Percentiles rank a stretch among this genome's conserved stretches.
phyloP scores from a whole-genome alignment of 2,797 vertebrate genomes.

The Bradypodion pumilum region DNA sequence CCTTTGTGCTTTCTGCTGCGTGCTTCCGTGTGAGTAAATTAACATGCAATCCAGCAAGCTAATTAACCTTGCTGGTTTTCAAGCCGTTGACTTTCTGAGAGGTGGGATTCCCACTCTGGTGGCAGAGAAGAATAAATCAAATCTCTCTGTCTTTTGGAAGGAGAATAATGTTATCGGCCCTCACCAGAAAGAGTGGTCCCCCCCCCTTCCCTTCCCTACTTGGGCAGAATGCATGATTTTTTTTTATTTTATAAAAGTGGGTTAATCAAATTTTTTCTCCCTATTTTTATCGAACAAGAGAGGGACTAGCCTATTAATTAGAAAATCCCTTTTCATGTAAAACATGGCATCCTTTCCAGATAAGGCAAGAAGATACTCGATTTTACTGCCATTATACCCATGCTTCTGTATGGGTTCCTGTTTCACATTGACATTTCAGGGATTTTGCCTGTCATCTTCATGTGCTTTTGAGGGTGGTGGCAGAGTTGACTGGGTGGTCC shows the following conservation, averaged over 20 bases:
- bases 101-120: constrained; percentile 18
- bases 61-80: constrained; percentile 27
- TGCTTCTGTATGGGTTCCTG: neutral
- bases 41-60: neutral
- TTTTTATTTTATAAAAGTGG: too few relatives aligned
- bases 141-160: neutral
- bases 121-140: neutral
- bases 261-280: constrained; percentile 78
- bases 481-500: neutral
- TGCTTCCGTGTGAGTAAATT: constrained; percentile 10
- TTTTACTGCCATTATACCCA: constrained; percentile 39
- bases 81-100: neutral
- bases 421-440: neutral
- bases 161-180: constrained; percentile 55
- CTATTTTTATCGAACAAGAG: constrained; percentile 69
- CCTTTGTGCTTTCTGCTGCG: neutral
- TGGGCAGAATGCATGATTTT: constrained; percentile 64
- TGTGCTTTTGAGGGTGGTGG: neutral
- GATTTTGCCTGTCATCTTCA: too few relatives aligned
- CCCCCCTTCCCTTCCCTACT: constrained; percentile 44
- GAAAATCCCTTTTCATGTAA: constrained; percentile 78
- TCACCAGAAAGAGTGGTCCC: constrained; percentile 36
- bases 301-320: constrained; percentile 77
- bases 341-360: constrained; percentile 71
- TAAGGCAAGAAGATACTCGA: constrained; percentile 68